These are phyloP conservation scores for Gnathonemus longibarbis DNA, from an alignment of 2,113 vertebrate genomes.

Conservation along the genomic window DNA sequence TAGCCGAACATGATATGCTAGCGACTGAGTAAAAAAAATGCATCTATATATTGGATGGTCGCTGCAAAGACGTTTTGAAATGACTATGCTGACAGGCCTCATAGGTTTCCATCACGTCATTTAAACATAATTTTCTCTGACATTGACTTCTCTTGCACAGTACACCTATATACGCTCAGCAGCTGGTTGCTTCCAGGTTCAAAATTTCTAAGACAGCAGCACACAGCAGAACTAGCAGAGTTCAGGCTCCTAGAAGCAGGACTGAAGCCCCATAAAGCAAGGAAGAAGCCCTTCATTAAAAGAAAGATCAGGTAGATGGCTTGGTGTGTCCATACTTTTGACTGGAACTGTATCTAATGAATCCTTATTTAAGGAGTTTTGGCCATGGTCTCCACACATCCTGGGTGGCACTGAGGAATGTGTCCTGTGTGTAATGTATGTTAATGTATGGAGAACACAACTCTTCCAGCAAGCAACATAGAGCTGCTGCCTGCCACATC, in stretches of 20 bases:
- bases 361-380: background rate
- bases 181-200: too few species aligned
- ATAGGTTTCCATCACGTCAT: background rate
- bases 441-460: background rate
- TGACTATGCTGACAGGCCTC: background rate
- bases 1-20: background rate
- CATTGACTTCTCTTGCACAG: background rate
- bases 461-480: background rate
- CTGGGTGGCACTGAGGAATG: background rate
- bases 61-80: background rate
- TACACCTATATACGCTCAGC: background rate
- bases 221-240: too few species aligned
- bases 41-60: background rate
- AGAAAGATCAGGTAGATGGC: background rate
- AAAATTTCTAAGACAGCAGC: too few species aligned
- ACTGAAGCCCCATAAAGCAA: too few species aligned
- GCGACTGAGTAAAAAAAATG: background rate
- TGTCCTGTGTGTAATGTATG: background rate
- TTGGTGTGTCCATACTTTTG: background rate
- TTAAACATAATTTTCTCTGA: background rate
- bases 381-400: background rate
- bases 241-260: too few species aligned
- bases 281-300: too few species aligned
- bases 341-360: background rate
- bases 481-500: background rate